phyloP scores from a whole-genome alignment of 2,888 invertebrate genomes.

The Lissonota sp. region DNA sequence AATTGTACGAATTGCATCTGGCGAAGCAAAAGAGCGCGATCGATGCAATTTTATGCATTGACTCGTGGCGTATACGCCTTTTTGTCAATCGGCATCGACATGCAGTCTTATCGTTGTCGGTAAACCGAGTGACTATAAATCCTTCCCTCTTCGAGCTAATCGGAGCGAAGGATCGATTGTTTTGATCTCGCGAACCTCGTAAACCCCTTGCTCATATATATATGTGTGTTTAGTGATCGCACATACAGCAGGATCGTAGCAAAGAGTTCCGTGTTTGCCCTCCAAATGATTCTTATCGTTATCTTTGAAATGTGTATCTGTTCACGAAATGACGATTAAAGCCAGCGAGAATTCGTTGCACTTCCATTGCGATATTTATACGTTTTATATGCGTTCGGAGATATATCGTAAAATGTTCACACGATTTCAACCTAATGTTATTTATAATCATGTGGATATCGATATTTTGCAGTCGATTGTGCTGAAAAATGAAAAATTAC shows the following conservation, averaged over 20 bases:
- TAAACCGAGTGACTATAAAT: conserved; percentile 49
- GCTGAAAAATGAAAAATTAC: not conserved
- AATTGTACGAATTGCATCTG: conserved; percentile 26
- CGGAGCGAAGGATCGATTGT: conserved; percentile 63
- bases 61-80: no score
- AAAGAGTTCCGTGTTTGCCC: conserved; percentile 45
- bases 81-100: no score
- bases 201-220: conserved; percentile 28
- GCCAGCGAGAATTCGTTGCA: conserved; percentile 41
- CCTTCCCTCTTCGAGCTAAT: conserved; percentile 54
- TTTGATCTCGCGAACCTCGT: conserved; percentile 60
- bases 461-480: not conserved
- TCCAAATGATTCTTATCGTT: conserved; percentile 57
- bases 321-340: conserved; percentile 60
- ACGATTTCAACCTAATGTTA: conserved; percentile 16
- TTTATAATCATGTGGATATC: conserved; percentile 33
- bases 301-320: conserved; percentile 17
- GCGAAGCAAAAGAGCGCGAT: no score
- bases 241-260: conserved; percentile 3
- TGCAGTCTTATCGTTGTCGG: conserved; percentile 46
- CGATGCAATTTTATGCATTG: not conserved
- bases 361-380: conserved; percentile 27
- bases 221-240: not conserved
- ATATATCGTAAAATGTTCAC: conserved; percentile 15
- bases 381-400: not conserved